Base-by-base conservation (phyloP, 2,888 invertebrate species). In the Agrenia bidenticulata region DNA sequence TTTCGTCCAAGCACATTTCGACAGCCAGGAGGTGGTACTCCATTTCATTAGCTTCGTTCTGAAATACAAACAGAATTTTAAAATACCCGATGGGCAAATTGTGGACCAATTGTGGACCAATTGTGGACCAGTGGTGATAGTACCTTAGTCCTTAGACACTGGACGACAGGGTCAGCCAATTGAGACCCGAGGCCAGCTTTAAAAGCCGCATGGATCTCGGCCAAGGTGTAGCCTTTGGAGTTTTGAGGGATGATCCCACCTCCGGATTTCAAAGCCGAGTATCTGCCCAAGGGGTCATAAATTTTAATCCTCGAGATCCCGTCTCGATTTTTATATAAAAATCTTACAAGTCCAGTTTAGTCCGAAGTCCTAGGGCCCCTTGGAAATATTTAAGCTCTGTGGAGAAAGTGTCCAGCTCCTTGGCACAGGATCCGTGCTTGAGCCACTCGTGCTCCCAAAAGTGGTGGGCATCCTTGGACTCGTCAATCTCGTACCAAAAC, bases 371-470 rank as follows among this genome's bases (percentile, higher is more conserved):
- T 19, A 76, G 55, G 17, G 66, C 75, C 19, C 59, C 59, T 45
- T 64, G 58, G 49, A 76, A 76, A 56, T 74, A 76, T 26, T 70
- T 70, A 4, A 73, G 61, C 42, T 75, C 73, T 0, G 72, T 66
- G 11, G 26, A 61, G 63, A 74, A 73, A 19, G 51, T 53, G 23
- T 59, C 26, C 7, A 64, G 39, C 49, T 68, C 49, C 27, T 49
- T 66, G 37, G 69, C 69, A 54, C 72, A 75, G 2, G 72, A 73
- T 1, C 75, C 75, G 58, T 75, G 75, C 50, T 75, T 75, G n/a
- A 57, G 37, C 73, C 74, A 75, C 61, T 75, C 74, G 54, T 75
- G 75, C 26, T 67, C 65, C 75, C 74, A 75, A 50, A 75, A 75
- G 17, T 67, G 53, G 24, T 63, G 58, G 0, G 67, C 67, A 24